Evolutionary conservation across 2,888 invertebrate genomes (phyloP).

Genomic region (Hoplodrina blanda): DNA sequence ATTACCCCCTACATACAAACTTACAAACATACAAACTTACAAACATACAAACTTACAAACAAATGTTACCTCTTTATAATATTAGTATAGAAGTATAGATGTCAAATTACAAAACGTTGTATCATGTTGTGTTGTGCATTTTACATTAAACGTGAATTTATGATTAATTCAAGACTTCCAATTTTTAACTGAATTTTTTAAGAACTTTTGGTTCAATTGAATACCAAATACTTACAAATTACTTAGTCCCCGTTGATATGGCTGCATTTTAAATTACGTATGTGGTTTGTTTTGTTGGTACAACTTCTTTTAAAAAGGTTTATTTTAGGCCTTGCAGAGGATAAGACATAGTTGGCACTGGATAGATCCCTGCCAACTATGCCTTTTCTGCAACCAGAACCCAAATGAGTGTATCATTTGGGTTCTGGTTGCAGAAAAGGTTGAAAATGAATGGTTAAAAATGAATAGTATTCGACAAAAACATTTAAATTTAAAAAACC

Average conservation of each 20-base stretch:
- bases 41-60: too few relatives aligned
- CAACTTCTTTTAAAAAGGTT: not conserved
- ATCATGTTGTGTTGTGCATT: not conserved
- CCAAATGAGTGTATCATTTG: too few relatives aligned
- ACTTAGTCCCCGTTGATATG: not conserved
- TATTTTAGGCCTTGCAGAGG: not conserved
- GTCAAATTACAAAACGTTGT: not conserved
- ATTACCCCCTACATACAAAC: too few relatives aligned
- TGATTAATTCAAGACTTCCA: constrained; percentile 11
- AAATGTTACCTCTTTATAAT: too few relatives aligned
- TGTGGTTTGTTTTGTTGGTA: not conserved
- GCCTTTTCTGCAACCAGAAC: not conserved
- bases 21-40: too few relatives aligned
- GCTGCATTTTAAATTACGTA: not conserved
- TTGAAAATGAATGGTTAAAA: too few relatives aligned
- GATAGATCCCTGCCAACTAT: not conserved
- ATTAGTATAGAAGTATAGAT: too few relatives aligned
- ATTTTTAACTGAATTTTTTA: not conserved
- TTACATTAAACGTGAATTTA: not conserved
- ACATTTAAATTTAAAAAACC: not conserved
- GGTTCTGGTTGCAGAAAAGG: too few relatives aligned
- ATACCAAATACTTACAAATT: constrained; percentile 10
- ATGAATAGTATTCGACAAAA: too few relatives aligned
- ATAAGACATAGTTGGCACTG: too few relatives aligned
- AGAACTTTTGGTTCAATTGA: constrained; percentile 8